Conservation (phyloP, 1,140 invertebrate species). For the Nasonia vitripennis region DNA sequence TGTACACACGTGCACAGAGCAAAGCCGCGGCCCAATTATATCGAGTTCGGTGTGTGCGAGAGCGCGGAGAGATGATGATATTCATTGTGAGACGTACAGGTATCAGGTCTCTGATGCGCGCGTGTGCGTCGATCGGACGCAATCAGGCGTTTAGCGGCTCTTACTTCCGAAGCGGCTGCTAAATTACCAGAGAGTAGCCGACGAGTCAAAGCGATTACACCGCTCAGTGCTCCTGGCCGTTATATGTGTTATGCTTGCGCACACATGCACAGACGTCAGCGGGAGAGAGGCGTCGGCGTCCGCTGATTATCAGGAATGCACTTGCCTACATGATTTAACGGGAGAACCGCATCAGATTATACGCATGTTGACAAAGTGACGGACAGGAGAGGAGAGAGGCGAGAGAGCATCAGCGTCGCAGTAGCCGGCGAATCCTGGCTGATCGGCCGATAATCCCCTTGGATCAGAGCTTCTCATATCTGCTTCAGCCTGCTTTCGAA, state of each 20-base stretch:
- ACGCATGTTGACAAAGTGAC: slow-evolving; percentile 68
- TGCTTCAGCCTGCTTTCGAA: not conserved
- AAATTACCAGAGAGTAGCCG: slow-evolving; percentile 58
- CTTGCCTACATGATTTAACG: slow-evolving; percentile 65
- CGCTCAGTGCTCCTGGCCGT: slow-evolving; percentile 60
- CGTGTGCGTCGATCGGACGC: slow-evolving; percentile 48
- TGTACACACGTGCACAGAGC: not conserved
- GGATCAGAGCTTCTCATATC: slow-evolving; percentile 55
- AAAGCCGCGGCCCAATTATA: not conserved
- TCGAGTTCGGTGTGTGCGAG: not conserved
- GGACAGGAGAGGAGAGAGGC: slow-evolving; percentile 55
- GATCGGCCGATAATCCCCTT: slow-evolving; percentile 56
- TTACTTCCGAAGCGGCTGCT: slow-evolving; percentile 58
- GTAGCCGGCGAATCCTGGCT: not conserved
- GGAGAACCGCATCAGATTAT: slow-evolving; percentile 64
- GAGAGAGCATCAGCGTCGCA: slow-evolving; percentile 27
- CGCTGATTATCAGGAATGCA: slow-evolving; percentile 65
- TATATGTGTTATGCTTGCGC: slow-evolving; percentile 50
- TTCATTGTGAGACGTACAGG: not conserved
- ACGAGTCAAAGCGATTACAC: slow-evolving; percentile 65
- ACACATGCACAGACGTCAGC: slow-evolving; percentile 41
- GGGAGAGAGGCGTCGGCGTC: slow-evolving; percentile 31
- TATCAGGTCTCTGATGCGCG: not conserved
- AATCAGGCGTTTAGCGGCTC: slow-evolving; percentile 64
- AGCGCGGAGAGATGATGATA: not conserved